Conservation (phyloP, 2,797 vertebrate genomes). For the Syncerus caffer region DNA sequence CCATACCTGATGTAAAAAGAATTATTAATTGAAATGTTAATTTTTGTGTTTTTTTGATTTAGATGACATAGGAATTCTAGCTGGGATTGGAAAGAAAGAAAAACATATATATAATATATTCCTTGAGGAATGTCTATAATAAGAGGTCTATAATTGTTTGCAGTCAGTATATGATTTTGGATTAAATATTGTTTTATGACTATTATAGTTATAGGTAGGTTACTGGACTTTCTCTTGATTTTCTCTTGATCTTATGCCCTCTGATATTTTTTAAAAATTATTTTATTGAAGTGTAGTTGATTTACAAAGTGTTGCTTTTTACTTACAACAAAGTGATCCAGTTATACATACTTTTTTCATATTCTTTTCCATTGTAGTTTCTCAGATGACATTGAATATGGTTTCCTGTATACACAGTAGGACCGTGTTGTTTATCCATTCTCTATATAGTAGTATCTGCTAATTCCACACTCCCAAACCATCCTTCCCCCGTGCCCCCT, state of each 20-base stretch:
- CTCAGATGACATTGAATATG: background rate
- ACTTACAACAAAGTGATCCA: background rate
- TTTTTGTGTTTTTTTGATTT: background rate
- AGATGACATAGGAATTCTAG: background rate
- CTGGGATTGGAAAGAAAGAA: background rate
- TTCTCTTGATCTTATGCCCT: background rate
- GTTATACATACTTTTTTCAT: background rate
- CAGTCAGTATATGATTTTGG: background rate
- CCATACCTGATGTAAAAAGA: background rate
- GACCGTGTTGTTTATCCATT: background rate
- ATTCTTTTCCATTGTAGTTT: background rate
- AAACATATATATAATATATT: background rate
- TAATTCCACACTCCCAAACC: background rate
- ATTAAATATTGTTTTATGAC: conserved; percentile 23
- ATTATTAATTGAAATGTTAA: background rate
- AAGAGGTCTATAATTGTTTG: background rate
- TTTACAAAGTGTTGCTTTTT: background rate
- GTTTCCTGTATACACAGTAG: background rate
- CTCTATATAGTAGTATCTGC: background rate
- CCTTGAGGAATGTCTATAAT: background rate
- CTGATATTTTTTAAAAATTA: background rate
- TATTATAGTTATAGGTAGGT: background rate
- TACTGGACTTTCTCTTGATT: background rate
- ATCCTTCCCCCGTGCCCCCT: background rate
- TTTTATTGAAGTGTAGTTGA: background rate